Conservation (phyloP, 2,888 invertebrate species). For the Parnassius orleans region DNA sequence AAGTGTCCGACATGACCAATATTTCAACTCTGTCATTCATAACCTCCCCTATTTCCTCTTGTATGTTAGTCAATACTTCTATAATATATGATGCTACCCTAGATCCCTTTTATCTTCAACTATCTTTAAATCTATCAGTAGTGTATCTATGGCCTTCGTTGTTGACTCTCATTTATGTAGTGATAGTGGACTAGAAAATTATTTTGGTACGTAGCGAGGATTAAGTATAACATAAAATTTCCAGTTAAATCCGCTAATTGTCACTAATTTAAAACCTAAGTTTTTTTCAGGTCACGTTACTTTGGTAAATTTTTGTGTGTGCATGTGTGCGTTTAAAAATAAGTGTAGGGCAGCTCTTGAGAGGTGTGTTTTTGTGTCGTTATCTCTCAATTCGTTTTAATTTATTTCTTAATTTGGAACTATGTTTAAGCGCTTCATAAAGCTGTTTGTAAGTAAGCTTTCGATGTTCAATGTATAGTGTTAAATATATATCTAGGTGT, state of each 20-base stretch:
- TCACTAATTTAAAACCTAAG: slow-evolving; percentile 72
- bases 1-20: slow-evolving; percentile 58
- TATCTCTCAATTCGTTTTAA: slow-evolving; percentile 59
- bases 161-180: slow-evolving; percentile 71
- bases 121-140: slow-evolving; percentile 55
- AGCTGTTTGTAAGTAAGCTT: slow-evolving; percentile 64
- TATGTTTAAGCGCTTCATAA: slow-evolving; percentile 49
- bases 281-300: slow-evolving; percentile 5
- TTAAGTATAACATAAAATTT: slow-evolving; percentile 46
- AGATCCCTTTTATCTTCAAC: slow-evolving; percentile 41
- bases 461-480: slow-evolving; percentile 70
- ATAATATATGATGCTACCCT: slow-evolving; percentile 46
- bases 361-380: slow-evolving; percentile 67
- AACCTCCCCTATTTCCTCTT: slow-evolving; percentile 27
- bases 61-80: slow-evolving; percentile 29
- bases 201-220: slow-evolving; percentile 72
- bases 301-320: slow-evolving; percentile 13
- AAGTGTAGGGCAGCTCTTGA: slow-evolving; percentile 54
- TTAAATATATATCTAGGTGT: slow-evolving; percentile 40
- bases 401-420: slow-evolving; percentile 43
- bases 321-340: slow-evolving; percentile 46
- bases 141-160: slow-evolving; percentile 64
- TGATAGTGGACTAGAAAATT: slow-evolving; percentile 63
- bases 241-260: slow-evolving; percentile 54
- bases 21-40: slow-evolving; percentile 32